Evolutionary conservation across 2,113 vertebrate genomes (phyloP).

Genomic region (Osmerus mordax): DNA sequence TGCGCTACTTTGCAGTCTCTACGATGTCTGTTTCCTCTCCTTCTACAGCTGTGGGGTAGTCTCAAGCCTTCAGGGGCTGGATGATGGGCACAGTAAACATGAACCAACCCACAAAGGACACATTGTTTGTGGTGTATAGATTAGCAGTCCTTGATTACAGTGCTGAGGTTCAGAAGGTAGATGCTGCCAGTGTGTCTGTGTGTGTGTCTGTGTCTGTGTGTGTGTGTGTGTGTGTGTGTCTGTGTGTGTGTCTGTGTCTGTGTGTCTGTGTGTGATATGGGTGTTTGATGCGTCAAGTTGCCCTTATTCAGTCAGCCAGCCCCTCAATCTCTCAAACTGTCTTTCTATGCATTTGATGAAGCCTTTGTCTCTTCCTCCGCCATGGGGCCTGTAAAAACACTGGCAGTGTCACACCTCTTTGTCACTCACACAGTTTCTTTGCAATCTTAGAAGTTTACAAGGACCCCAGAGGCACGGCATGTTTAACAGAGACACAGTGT

Average conservation of each 20-base stretch:
- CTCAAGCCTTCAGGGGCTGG: slow-evolving; percentile 35
- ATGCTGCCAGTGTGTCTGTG: slow-evolving; percentile 12
- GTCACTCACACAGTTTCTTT: slow-evolving; percentile 51
- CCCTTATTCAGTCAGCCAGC: not conserved
- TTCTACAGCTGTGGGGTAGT: slow-evolving; percentile 23
- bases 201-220: not conserved
- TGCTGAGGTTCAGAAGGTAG: slow-evolving; percentile 20
- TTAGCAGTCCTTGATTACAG: slow-evolving; percentile 22
- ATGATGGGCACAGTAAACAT: slow-evolving; percentile 37
- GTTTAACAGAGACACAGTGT: slow-evolving; percentile 61
- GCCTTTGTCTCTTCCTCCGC: slow-evolving; percentile 22
- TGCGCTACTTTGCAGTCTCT: not conserved
- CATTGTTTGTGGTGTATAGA: slow-evolving; percentile 26
- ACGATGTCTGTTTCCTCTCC: no score
- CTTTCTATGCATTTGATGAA: slow-evolving; percentile 42
- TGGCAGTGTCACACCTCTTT: slow-evolving; percentile 57
- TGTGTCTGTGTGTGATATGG: not conserved
- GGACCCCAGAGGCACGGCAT: slow-evolving; percentile 55
- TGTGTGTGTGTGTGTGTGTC: slow-evolving; percentile 1
- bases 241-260: not conserved
- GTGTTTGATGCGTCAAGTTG: not conserved
- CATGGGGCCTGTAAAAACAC: slow-evolving; percentile 45
- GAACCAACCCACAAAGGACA: slow-evolving; percentile 29
- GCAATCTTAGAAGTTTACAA: slow-evolving; percentile 60
- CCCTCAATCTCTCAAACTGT: slow-evolving; percentile 6